Base-by-base conservation (phyloP, 37 sponge, comb jelly and placozoan species). In the Amphimedon queenslandica region DNA sequence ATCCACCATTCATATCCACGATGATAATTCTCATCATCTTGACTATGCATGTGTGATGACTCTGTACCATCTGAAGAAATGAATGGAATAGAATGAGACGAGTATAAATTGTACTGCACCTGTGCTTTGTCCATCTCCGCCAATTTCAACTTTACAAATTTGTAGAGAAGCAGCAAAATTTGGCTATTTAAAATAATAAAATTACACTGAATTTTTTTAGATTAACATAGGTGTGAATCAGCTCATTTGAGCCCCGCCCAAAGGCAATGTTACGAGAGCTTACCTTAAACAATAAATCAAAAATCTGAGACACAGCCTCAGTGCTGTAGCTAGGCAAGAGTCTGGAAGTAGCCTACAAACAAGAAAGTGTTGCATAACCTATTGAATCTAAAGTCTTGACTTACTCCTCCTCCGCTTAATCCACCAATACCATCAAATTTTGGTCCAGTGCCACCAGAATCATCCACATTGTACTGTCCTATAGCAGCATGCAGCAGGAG, bases 1-100 rank as follows among this genome's bases (percentile, higher is more conserved):
- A 92, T 73, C 85, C 81, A 84, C 93, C 93, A 92, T 56, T 92
- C 93, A 72, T 92, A 92, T 0, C 93, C 93, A 35, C 88, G 40
- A 21, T 92, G 40, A 53, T 84, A 92, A 75, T 92, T 87, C 75
- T 56, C 68, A 32, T 92, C 93, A 82, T 74, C 77, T 4, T 73
- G 79, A 43, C 73, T 27, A 60, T 92, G 93, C 93, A 92, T 92
- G 79, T 92, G 88, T 1, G 88, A 87, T 0, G 88, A 67, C 64
- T 92, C 93, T 3, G 93, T 92, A 0, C 93, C 93, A 87, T 92
- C 93, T 91, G 72, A 2, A 60, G 16, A 8, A n/a, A n/a, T 39
- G 60, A 8, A 3, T 24, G 29, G 11, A 3, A 24, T 60, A 18
- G 3, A 24, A n/a, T 25, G 5, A 6, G 28, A 6, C 21, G 28